phyloP scores from a whole-genome alignment of 2,113 vertebrate species.

The Formicarius rufipectus region DNA sequence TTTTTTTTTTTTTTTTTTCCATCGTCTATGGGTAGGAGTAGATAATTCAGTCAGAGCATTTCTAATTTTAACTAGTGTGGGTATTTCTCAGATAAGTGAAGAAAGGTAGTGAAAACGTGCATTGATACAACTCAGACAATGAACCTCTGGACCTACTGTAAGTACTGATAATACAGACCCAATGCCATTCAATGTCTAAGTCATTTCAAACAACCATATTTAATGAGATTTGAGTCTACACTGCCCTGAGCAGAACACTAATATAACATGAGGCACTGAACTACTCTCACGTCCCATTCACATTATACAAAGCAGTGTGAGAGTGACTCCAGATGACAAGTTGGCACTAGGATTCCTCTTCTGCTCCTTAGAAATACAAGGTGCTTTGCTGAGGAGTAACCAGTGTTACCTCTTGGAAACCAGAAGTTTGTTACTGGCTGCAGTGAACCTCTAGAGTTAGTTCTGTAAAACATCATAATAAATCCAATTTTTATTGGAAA shows the following conservation, averaged over 20 bases:
- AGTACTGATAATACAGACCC: constrained; percentile 41
- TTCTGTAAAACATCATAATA: neutral
- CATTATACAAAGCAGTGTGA: constrained; percentile 6
- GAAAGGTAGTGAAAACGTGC: constrained; percentile 49
- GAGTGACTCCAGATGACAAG: constrained; percentile 49
- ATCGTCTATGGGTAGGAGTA: constrained; percentile 41
- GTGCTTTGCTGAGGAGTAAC: neutral
- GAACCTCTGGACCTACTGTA: constrained; percentile 50
- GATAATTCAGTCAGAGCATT: constrained; percentile 57
- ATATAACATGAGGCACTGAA: constrained; percentile 13
- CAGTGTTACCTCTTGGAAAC: neutral
- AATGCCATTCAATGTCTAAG: constrained; percentile 58
- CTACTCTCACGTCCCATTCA: constrained; percentile 33
- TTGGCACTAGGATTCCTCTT: constrained; percentile 3
- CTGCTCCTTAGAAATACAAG: neutral
- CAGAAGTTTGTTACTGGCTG: neutral
- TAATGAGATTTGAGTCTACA: constrained; percentile 63
- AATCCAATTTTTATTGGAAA: neutral
- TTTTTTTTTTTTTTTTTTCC: constrained; percentile 9
- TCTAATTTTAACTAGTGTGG: constrained; percentile 59
- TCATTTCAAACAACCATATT: constrained; percentile 58
- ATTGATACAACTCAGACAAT: constrained; percentile 48
- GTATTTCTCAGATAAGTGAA: constrained; percentile 52
- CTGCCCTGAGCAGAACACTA: constrained; percentile 59
- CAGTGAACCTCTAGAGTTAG: neutral